Evolutionary conservation across 2,113 vertebrate species (phyloP), one percentile per base, ranked within the genome.

Genomic region (Calyptommatus sinebrachiatus): DNA sequence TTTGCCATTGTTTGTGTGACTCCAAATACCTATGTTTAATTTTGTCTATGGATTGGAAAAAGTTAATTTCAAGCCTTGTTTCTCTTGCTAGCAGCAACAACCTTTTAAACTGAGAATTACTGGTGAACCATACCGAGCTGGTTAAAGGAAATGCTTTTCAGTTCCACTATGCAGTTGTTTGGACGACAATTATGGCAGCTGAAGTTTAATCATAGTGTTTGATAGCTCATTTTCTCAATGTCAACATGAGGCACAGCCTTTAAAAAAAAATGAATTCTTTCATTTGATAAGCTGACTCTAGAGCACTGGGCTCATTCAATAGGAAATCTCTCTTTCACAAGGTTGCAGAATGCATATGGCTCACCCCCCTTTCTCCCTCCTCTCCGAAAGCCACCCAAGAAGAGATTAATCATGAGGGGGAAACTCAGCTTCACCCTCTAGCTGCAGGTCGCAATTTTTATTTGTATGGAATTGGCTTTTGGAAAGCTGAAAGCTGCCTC

Each of bases 381-480:
- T 85, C 88, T 63, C 90, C 92, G 92, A 96, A 96, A 96, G 95
- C 96, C 97, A 97, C 96, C 96, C 96, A 97, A 97, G 96, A 98
- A 97, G 96, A 97, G 97, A 98, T 98, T 97, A 98, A 98, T 98
- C 97, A 97, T 94, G 92, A 96, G 96, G 96, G 96, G 95, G 95
- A 97, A 96, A 97, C 96, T 96, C 95, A 96, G 96, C 96, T 97
- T 97, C 96, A 97, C 96, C 97, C 96, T 96, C 96, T 97, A 96
- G 96, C 96, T 97, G 96, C 97, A 97, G 96, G 97, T 97, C 96
- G 95, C 97, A 97, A 96, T 97, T 97, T 97, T 98, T 97, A 97
- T 98, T 98, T 96, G 95, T 97, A 95, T 97, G 96, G 97, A 98
- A 98, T 98, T 98, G 96, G 97, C 96, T 97, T 97, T 98, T 95